Evolutionary conservation across 2,113 vertebrate species (phyloP), one percentile per base, ranked within the genome.

Genomic region (Brachyhypopomus occidentalis): DNA sequence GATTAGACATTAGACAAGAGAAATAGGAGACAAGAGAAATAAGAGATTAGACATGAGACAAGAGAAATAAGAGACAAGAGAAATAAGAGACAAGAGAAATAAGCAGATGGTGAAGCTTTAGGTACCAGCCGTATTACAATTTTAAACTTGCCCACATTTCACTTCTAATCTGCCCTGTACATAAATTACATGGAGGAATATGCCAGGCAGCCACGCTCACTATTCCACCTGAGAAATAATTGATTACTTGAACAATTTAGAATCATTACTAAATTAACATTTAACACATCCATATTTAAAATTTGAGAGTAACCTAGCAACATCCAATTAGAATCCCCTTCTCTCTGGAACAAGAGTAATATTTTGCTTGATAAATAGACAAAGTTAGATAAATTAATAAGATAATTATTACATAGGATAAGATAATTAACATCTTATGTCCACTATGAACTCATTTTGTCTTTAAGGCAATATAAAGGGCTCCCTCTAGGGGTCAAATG

Each of bases 401-500:
- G 30, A 30, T 30, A 30, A 30, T 30, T 30, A 30, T 30, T 30
- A 30, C 30, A 30, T 30, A 30, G 3, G 30, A 30, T 30, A 30
- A 30, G 30, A 30, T 30, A 30, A 30, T 30, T 72, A 60, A 22
- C 76, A 79, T 36, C 17, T 67, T 59, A 69, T 81, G 84, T 87
- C 78, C 84, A 86, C 80, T 84, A 63, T 86, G 77, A 88, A 78
- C 88, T 63, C 72, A 76, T 80, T 59, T 80, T 67, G 80, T 79
- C 27, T 56, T 71, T 82, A 78, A 63, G 78, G 79, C 80, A 64
- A 77, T 74, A 70, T 77, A 74, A 79, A 87, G 25, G 77, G 75
- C 66, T 79, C 85, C 84, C 85, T 80, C 87, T 88, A 80, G 71
- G 79, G 71, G 58, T 83, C 69, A 34, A 34, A 59, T 22, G 59